A percentile compares a stretch with the other conserved stretches of the same genome.
These are phyloP conservation scores for Trimorus sp. DNA, from an alignment of 2,888 invertebrate species.

Conservation along the genomic window DNA sequence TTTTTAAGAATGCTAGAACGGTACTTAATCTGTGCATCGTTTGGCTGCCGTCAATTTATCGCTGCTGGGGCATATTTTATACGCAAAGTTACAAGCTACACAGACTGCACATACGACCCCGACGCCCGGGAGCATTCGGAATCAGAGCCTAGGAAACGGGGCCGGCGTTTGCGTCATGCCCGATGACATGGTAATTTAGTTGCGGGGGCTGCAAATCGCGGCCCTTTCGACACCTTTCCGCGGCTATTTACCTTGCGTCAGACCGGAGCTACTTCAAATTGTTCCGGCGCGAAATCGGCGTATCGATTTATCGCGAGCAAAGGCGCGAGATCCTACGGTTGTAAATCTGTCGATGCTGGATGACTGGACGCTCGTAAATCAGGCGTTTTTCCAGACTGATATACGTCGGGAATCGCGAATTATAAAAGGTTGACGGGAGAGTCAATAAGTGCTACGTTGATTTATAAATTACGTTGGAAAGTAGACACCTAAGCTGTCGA, in stretches of 20 bases:
- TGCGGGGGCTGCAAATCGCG: conserved; percentile 43
- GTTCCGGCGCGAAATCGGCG: conserved; percentile 39
- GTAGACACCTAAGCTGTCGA: too few relatives aligned
- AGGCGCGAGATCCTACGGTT: neutral
- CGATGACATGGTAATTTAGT: conserved; percentile 64
- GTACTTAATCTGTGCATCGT: conserved; percentile 60
- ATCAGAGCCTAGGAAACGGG: conserved; percentile 50
- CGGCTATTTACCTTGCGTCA: conserved; percentile 15
- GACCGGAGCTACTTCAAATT: conserved; percentile 49
- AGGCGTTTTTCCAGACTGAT: neutral
- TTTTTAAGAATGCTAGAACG: conserved; percentile 16
- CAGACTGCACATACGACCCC: conserved; percentile 50
- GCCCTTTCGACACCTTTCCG: conserved; percentile 25
- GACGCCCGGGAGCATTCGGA: conserved; percentile 53
- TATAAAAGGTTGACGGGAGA: too few relatives aligned
- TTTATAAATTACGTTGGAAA: too few relatives aligned
- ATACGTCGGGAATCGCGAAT: too few relatives aligned
- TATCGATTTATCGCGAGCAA: conserved; percentile 39
- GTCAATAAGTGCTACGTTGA: too few relatives aligned
- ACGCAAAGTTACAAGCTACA: conserved; percentile 64
- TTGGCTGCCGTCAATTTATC: conserved; percentile 74
- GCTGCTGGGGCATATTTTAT: conserved; percentile 74
- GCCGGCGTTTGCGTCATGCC: conserved; percentile 49
- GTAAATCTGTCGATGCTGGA: conserved; percentile 18
- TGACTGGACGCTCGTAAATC: conserved; percentile 24